Conservation (phyloP, 2,888 invertebrate genomes). For the Protophormia terraenovae region DNA sequence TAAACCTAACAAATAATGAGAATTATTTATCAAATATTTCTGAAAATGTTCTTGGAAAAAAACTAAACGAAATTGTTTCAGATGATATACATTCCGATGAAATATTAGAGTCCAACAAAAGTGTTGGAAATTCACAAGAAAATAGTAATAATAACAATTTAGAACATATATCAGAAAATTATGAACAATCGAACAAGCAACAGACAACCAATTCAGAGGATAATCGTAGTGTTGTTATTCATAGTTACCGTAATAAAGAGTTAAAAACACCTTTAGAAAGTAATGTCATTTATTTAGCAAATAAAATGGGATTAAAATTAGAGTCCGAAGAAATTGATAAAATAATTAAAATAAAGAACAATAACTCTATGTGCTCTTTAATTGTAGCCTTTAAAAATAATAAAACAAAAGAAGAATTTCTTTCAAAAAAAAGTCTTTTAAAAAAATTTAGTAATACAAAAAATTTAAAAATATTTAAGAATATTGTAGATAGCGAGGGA, state of each 20-base stretch:
- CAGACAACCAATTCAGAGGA: background rate
- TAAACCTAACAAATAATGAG: background rate
- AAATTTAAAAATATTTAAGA: background rate
- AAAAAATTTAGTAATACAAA: background rate
- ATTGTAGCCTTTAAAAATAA: background rate
- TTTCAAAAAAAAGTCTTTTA: background rate
- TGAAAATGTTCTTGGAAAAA: background rate
- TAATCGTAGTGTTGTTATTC: background rate
- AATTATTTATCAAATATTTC: background rate
- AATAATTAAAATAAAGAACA: background rate
- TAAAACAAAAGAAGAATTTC: background rate
- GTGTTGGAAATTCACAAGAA: background rate
- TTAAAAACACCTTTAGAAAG: background rate
- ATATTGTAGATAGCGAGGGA: background rate
- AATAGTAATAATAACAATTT: background rate
- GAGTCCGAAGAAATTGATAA: background rate
- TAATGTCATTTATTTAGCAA: background rate
- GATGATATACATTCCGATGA: background rate
- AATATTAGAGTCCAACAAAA: background rate
- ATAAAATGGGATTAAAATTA: background rate
- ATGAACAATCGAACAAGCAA: background rate
- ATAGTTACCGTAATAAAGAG: background rate
- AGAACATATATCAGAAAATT: too few species aligned
- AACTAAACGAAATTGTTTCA: background rate
- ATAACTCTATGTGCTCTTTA: background rate